phyloP scores from a whole-genome alignment of 2,797 vertebrate genomes.

The Lycodopsis pacificus region DNA sequence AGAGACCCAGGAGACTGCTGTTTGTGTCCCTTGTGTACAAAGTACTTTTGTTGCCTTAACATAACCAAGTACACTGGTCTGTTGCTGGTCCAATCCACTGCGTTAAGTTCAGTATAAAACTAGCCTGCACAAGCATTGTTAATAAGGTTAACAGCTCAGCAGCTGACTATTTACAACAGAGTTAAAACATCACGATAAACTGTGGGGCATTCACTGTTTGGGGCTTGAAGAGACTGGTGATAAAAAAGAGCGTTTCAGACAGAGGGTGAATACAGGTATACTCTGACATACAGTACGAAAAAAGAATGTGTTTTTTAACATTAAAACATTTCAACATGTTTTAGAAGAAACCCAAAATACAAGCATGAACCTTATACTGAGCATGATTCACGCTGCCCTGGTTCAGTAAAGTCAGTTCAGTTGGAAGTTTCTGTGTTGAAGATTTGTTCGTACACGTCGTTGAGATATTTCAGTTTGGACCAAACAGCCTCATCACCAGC shows the following conservation, averaged over 20 bases:
- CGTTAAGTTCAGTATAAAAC: background rate
- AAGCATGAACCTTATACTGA: background rate
- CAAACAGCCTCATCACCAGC: background rate
- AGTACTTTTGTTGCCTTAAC: background rate
- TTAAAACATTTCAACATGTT: background rate
- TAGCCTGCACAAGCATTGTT: background rate
- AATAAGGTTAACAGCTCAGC: background rate
- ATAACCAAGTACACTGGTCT: background rate
- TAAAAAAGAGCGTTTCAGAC: background rate
- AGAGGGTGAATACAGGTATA: background rate
- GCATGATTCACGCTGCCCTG: background rate
- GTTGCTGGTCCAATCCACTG: background rate
- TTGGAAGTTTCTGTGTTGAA: background rate
- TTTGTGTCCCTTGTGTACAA: background rate
- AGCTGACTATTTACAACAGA: background rate
- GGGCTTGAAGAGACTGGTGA: background rate
- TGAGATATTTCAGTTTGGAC: background rate
- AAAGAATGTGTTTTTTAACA: background rate
- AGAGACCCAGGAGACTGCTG: background rate
- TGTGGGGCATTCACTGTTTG: background rate
- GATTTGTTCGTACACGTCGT: background rate
- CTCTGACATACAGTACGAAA: background rate
- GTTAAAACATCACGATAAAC: background rate
- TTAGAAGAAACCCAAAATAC: background rate
- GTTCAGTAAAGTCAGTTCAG: background rate